Base-by-base conservation (phyloP, 2,888 invertebrate species). In the Sminthurides aquaticus region DNA sequence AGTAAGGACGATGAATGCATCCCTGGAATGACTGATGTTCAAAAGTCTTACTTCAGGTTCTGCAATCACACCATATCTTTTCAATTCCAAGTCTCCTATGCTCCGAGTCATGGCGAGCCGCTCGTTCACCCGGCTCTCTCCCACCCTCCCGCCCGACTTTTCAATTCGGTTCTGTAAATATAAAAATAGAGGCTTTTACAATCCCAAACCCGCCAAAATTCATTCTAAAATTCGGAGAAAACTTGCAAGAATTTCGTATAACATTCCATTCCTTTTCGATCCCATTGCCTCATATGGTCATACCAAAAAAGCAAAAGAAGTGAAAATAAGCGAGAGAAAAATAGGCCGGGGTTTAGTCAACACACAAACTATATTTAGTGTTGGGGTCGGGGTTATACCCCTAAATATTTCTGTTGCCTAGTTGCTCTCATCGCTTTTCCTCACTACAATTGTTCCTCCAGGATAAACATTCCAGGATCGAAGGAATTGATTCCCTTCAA, bases 81-180 rank as follows among this genome's bases (percentile, higher is more conserved):
- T 82, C 59, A 82, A 75, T 57, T 81, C 81, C 18, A 80, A 72
- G 74, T 82, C 82, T 1, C 82, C 82, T 15, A 82, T 76, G 74
- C 81, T 81, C 24, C 82, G 73, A 1, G 81, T 81, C 82, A 82
- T 82, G 3, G 79, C 79, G 3, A 82, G 76, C 22, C 80, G 74
- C 0, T 81, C 81, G 72, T 82, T 81, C 1, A 82, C 78, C 57
- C 78, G 67, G 54, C 75, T 74, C 20, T 76, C 76, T 1, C 81
- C 81, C n/a, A 79, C 77, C 22, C 69, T 68, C 1, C 82, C 82
- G 2, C 80, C 80, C 29, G 77, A 76, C 60, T 77, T 74, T 43
- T 77, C 74, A 28, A 82, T 80, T 24, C 82, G 73, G 11, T 75
- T 76, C 76, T 77, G 65, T 20, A 58, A 54, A 52, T 11, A 60